phyloP scores from a whole-genome alignment of 2,888 invertebrate genomes.

The Spilosoma lubricipeda region DNA sequence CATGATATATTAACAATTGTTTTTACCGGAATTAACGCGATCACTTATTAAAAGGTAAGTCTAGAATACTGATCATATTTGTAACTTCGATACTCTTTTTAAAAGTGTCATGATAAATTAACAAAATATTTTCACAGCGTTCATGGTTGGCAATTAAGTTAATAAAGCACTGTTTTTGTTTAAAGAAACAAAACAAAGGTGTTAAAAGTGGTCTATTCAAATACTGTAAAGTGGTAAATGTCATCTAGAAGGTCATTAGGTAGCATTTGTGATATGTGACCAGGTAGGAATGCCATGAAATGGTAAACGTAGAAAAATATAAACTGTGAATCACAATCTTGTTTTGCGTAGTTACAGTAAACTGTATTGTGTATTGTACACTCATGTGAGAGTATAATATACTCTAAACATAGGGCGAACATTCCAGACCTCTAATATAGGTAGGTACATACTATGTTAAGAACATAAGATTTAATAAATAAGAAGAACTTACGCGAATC shows the following conservation, averaged over 20 bases:
- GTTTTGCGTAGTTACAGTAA: background rate
- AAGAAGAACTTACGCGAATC: slow-evolving; percentile 67
- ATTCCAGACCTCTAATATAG: background rate
- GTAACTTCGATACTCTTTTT: background rate
- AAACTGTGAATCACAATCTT: background rate
- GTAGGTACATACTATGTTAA: background rate
- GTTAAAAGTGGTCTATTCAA: too few species aligned
- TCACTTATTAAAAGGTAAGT: too few species aligned
- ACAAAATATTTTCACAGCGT: background rate
- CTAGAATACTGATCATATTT: too few species aligned
- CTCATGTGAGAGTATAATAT: background rate
- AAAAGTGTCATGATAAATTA: background rate
- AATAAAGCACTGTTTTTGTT: background rate
- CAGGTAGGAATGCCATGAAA: background rate
- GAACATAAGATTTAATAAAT: background rate
- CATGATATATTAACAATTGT: too few species aligned
- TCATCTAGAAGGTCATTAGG: background rate
- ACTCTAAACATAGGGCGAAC: too few species aligned
- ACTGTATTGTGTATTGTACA: background rate
- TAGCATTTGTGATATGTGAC: background rate
- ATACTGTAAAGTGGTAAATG: background rate
- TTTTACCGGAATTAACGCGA: too few species aligned
- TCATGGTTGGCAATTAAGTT: background rate
- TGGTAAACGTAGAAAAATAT: background rate
- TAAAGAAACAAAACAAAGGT: too few species aligned